Base-by-base conservation (phyloP, 2,113 vertebrate species). In the Anthoscopus minutus region DNA sequence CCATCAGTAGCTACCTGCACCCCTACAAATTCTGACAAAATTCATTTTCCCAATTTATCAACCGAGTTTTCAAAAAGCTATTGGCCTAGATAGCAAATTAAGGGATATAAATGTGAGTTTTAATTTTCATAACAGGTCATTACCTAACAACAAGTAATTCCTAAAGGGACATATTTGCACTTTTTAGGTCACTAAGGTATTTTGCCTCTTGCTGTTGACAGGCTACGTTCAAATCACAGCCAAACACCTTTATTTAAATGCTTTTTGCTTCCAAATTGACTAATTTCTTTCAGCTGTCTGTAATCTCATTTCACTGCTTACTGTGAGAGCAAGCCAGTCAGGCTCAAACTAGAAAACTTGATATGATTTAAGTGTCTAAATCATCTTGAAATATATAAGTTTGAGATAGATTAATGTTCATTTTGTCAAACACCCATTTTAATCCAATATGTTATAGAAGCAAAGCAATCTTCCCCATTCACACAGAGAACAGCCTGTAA, bases 111-210 rank as follows among this genome's bases (percentile, higher is more conserved):
- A 73, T 14, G 10, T 37, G 25, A 83, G 54, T 31, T 88, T 93
- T 48, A 65, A 90, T 80, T 95, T 92, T 88, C 88, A 88, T 37
- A 91, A 71, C 14, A 61, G 38, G 42, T 69, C 72, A 92, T 88
- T 81, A 88, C 58, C 83, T 81, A 92, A 73, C 58, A 84, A 77
- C 22, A 70, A 61, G 67, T 62, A 93, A 88, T 81, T 37, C 58
- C 83, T 83, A 25, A 28, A 81, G 37, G 86, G 64, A 69, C 33
- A 50, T 25, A 65, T 45, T 77, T 37, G 38, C 27, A 56, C 58
- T 88, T 92, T 83, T 90, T 73, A 58, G 91, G 93, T 96, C 93
- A 88, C 67, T 13, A 28, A 91, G 33, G 72, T 83, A 88, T 77
- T 90, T 72, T 79, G 16, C n/a, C 58, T 90, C 58, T 57, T 88